A percentile compares a stretch with the other conserved stretches of the same genome.
Evolutionary conservation across 2,797 vertebrate genomes (phyloP).

Genomic region (Naso thynnoides): DNA sequence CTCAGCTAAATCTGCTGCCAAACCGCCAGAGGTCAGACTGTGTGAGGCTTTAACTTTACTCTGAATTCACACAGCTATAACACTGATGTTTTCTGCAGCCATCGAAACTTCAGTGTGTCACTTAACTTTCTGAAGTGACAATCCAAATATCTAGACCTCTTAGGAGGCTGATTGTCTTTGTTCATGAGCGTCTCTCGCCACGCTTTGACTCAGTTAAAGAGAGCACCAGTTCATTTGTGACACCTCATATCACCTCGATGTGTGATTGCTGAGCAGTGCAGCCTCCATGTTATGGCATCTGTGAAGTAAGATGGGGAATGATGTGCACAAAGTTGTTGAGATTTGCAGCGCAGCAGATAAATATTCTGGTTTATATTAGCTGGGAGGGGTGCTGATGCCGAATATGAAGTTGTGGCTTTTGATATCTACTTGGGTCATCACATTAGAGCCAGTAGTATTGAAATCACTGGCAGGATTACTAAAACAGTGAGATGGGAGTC

Average conservation of each 20-base stretch:
- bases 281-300: conserved; percentile 64
- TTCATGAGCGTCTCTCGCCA: conserved; percentile 18
- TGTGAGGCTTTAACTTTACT: conserved; percentile 37
- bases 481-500: conserved; percentile 26
- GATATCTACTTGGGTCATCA: conserved; percentile 8
- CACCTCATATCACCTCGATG: conserved; percentile 34
- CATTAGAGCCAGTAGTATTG: conserved; percentile 7
- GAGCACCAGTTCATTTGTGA: conserved; percentile 40
- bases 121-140: conserved; percentile 35
- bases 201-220: conserved; percentile 49
- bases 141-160: conserved; percentile 44
- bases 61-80: conserved; percentile 27
- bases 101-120: conserved; percentile 8
- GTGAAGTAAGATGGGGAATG: conserved; percentile 57
- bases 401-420: conserved; percentile 25
- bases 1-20: conserved; percentile 40
- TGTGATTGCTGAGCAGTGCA: conserved; percentile 30
- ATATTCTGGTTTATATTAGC: conserved; percentile 22
- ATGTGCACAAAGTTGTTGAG: conserved; percentile 12
- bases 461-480: conserved; percentile 25
- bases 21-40: conserved; percentile 49
- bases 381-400: conserved; percentile 27
- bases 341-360: conserved; percentile 35
- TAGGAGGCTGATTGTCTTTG: conserved; percentile 11
- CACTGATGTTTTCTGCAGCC: conserved; percentile 39